A percentile compares a stretch with the other conserved stretches of the same genome.
Evolutionary conservation across 2,888 invertebrate species (phyloP).

Genomic region (Metalampra italica): DNA sequence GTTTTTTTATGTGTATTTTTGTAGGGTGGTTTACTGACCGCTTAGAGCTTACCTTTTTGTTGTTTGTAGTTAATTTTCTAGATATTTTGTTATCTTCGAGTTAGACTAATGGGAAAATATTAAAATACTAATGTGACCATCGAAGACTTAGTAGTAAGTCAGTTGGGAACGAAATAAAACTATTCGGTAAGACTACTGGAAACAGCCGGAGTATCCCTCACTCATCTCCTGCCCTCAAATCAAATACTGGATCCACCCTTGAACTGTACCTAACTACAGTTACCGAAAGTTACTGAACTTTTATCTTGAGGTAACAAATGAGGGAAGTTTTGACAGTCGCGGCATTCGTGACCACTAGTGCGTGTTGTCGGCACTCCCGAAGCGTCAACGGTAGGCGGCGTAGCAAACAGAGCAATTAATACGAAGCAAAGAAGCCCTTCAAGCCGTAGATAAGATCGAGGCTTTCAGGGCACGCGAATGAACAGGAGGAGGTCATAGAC

Average conservation of each 20-base stretch:
- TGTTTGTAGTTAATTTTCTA: too few species aligned
- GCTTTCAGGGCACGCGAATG: slow-evolving; percentile 17
- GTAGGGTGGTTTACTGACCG: too few species aligned
- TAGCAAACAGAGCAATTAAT: slow-evolving; percentile 23
- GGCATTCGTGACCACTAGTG: slow-evolving; percentile 27
- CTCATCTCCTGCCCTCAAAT: too few species aligned
- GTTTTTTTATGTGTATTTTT: too few species aligned
- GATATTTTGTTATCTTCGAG: too few species aligned
- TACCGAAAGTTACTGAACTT: slow-evolving; percentile 17
- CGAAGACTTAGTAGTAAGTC: too few species aligned
- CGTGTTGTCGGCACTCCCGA: slow-evolving; percentile 8
- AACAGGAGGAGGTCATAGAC: neutral
- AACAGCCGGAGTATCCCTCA: too few species aligned
- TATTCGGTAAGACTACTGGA: too few species aligned
- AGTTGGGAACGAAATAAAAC: too few species aligned
- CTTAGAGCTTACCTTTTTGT: neutral
- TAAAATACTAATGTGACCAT: too few species aligned
- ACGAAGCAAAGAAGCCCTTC: slow-evolving; percentile 24
- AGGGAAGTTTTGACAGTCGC: slow-evolving; percentile 41
- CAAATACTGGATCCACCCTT: too few species aligned
- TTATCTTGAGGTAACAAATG: slow-evolving; percentile 44
- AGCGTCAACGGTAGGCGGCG: slow-evolving; percentile 4
- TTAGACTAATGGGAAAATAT: too few species aligned
- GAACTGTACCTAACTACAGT: neutral
- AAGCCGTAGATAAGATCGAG: slow-evolving; percentile 24